These are phyloP conservation scores for Chionomys nivalis DNA, from an alignment of 2,113 vertebrate genomes.

Conservation along the genomic window DNA sequence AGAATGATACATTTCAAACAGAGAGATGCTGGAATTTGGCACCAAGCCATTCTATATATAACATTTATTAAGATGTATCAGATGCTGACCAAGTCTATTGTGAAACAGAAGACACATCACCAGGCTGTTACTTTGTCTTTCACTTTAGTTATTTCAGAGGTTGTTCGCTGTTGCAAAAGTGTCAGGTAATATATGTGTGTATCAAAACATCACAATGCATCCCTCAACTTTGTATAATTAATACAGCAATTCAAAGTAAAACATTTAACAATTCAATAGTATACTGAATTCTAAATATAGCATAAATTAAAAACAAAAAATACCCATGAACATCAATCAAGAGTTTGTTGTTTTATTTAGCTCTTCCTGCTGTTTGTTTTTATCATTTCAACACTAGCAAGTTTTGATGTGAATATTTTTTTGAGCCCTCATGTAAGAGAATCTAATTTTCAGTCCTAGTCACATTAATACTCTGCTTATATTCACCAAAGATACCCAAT, in stretches of 20 bases:
- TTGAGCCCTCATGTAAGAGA: background rate
- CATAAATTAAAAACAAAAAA: background rate
- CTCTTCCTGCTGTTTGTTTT: background rate
- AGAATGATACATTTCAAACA: conserved; percentile 66
- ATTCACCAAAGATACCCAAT: conserved; percentile 10
- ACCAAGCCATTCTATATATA: conserved; percentile 57
- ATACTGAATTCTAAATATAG: background rate
- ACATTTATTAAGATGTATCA: conserved; percentile 71
- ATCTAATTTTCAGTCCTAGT: background rate
- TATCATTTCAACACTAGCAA: background rate
- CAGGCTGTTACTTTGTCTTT: conserved; percentile 22
- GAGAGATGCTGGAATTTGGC: conserved; percentile 25
- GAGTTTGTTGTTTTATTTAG: background rate
- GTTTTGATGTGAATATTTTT: conserved; percentile 3
- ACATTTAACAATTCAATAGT: background rate
- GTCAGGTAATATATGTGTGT: background rate
- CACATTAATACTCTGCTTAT: background rate
- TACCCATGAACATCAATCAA: background rate
- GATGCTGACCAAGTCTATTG: conserved; percentile 54
- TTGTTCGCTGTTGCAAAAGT: background rate
- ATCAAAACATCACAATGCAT: background rate
- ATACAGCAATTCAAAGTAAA: background rate
- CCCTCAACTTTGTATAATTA: background rate
- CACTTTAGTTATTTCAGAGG: background rate
- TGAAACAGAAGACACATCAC: conserved; percentile 48